Percentiles rank a stretch among this genome's conserved stretches.
Evolutionary conservation across 64 coral and sea anemone species (phyloP).

Genomic region (Pocillopora verrucosa): DNA sequence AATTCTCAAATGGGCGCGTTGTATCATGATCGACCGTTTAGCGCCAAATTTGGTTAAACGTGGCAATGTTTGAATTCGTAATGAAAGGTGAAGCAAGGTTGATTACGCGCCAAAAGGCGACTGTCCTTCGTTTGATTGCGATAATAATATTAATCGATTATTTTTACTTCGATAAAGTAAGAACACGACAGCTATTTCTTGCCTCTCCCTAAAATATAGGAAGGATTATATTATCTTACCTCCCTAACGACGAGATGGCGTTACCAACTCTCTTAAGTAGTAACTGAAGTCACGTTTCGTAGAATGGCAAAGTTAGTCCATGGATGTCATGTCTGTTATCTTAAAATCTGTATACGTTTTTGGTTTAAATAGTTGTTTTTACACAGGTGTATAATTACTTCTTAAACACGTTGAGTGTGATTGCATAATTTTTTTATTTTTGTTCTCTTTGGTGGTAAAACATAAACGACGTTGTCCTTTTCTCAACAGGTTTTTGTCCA

Average conservation of each 20-base stretch:
- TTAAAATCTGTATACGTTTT: too few species aligned
- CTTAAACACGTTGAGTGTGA: not conserved
- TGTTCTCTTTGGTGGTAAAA: not conserved
- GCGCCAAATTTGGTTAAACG: constrained; percentile 38
- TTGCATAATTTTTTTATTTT: not conserved
- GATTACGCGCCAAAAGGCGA: constrained; percentile 13
- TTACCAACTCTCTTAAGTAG: not conserved
- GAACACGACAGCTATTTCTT: not conserved
- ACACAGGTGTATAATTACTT: not conserved
- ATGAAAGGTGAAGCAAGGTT: constrained; percentile 4
- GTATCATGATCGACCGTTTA: constrained; percentile 23
- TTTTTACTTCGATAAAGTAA: not conserved
- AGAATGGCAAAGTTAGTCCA: too few species aligned
- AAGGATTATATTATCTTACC: not conserved
- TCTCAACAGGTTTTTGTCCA: constrained; percentile 85
- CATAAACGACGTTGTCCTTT: not conserved
- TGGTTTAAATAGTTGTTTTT: not conserved
- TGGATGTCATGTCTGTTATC: too few species aligned
- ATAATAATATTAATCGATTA: not conserved
- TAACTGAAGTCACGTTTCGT: not conserved
- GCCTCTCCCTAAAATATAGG: not conserved
- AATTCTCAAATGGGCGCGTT: not conserved
- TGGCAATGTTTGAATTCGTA: constrained; percentile 78
- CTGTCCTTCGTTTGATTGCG: not conserved
- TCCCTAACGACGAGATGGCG: not conserved